phyloP scores from a whole-genome alignment of 2,113 vertebrate species.

The Ctenodactylus gundi region DNA sequence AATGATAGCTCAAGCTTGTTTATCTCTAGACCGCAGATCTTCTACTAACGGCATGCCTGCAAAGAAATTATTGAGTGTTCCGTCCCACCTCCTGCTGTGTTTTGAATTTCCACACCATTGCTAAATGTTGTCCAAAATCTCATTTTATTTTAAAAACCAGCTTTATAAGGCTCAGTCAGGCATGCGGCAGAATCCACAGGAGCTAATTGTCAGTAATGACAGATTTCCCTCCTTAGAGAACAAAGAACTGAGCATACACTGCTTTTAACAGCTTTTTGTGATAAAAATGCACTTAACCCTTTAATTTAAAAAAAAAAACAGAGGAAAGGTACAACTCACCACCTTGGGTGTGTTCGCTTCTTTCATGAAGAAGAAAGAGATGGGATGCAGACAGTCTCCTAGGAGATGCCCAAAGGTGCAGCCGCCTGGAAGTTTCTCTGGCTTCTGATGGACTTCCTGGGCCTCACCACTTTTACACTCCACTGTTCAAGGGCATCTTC shows the following conservation, averaged over 20 bases:
- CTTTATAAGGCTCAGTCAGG: background rate
- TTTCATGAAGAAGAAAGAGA: background rate
- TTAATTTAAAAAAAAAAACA: background rate
- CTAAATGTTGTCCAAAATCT: background rate
- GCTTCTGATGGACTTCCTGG: background rate
- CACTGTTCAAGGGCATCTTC: background rate
- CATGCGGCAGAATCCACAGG: background rate
- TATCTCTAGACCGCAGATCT: background rate
- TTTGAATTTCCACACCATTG: background rate
- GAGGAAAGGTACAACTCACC: background rate
- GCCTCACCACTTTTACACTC: background rate
- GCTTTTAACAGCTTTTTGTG: background rate
- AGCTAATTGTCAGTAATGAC: background rate
- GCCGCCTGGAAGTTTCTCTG: background rate
- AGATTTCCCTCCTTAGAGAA: background rate
- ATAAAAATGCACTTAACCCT: background rate
- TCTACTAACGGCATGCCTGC: background rate
- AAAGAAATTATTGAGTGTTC: background rate
- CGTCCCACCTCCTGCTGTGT: background rate
- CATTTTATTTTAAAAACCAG: constrained; percentile 31
- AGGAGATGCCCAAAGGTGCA: background rate
- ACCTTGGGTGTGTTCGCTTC: background rate
- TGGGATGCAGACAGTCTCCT: background rate
- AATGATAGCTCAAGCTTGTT: background rate
- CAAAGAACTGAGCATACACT: background rate